phyloP scores from a whole-genome alignment of 2,797 vertebrate species.

The Semaprochilodus insignis region DNA sequence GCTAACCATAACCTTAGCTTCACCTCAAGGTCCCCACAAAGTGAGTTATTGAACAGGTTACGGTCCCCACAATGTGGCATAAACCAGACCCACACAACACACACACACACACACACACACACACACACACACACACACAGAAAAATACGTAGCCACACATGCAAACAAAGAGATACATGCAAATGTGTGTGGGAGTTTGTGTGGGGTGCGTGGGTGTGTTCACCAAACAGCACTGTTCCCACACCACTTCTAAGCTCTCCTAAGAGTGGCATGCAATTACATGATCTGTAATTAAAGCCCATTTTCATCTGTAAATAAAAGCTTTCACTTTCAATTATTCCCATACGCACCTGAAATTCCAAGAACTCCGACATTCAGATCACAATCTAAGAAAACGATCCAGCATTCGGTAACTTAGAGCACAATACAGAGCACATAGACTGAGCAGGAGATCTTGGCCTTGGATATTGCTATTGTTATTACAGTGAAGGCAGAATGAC shows the following conservation, averaged over 20 bases:
- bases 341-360: neutral
- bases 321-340: neutral
- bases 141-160: no score
- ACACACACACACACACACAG: no score
- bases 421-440: neutral
- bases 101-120: no score
- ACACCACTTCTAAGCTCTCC: neutral
- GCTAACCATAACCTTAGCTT: no score
- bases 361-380: neutral
- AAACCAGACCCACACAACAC: no score
- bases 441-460: neutral
- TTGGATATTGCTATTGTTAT: neutral
- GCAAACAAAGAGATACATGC: no score
- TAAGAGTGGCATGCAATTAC: neutral
- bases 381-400: neutral
- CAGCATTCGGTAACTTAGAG: no score
- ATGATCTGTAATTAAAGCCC: neutral
- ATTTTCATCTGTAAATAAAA: neutral
- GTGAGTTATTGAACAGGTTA: no score
- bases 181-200: neutral
- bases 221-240: no score
- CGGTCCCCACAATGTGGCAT: no score
- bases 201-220: neutral
- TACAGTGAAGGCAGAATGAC: neutral
- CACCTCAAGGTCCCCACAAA: no score